A percentile compares a stretch with the other conserved stretches of the same genome.
Conservation (phyloP, 1,140 invertebrate species). For the Lepidostoma basale region DNA sequence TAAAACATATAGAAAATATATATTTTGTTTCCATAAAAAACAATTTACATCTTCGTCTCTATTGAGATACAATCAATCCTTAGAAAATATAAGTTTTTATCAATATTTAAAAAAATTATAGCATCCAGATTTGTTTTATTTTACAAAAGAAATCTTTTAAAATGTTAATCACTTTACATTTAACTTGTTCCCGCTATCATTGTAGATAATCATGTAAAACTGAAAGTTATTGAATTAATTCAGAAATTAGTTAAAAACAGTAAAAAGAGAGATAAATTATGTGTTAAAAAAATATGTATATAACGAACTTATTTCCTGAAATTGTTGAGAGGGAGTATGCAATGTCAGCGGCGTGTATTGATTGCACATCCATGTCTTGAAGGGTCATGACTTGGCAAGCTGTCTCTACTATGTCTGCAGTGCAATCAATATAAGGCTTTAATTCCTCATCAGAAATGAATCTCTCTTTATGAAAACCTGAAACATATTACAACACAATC, state of each 20-base stretch:
- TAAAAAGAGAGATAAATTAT: neutral
- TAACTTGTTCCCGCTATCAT: neutral
- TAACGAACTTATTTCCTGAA: constrained; percentile 24
- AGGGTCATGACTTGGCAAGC: constrained; percentile 29
- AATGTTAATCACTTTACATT: too few species aligned
- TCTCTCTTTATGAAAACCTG: constrained; percentile 10
- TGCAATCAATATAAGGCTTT: constrained; percentile 27
- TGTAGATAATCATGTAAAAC: neutral
- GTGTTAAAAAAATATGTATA: neutral
- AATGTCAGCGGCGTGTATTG: constrained; percentile 29
- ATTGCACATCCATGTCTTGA: constrained; percentile 29
- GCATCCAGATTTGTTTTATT: too few species aligned
- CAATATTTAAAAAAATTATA: too few species aligned
- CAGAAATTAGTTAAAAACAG: neutral
- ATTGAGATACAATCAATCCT: too few species aligned
- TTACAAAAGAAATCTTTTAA: too few species aligned
- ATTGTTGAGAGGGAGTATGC: constrained; percentile 17
- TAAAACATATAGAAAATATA: too few species aligned
- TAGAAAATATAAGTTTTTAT: too few species aligned
- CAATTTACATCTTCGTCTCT: too few species aligned
- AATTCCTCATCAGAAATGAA: neutral
- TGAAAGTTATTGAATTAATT: too few species aligned
- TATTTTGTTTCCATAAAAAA: too few species aligned
- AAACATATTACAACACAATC: neutral
- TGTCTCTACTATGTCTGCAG: constrained; percentile 32